These are phyloP conservation scores for Torymus texanus DNA, from an alignment of 2,888 invertebrate genomes.

Conservation along the genomic window DNA sequence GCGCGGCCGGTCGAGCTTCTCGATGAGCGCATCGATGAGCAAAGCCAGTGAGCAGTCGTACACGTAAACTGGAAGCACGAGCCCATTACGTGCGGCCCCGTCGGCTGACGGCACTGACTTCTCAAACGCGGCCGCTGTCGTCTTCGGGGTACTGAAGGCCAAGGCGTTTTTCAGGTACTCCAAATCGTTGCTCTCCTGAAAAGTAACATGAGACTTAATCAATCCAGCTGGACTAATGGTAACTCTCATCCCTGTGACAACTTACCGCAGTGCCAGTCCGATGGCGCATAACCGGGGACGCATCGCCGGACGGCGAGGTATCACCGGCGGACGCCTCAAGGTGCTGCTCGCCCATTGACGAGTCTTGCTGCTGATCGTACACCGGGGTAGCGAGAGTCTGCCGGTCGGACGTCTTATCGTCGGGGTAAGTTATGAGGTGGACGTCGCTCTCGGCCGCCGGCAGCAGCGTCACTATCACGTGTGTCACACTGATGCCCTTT, in stretches of 20 bases:
- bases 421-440: constrained; percentile 60
- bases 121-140: constrained; percentile 6
- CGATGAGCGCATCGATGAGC: constrained; percentile 78
- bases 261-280: constrained; percentile 29
- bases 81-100: constrained; percentile 55
- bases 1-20: constrained; percentile 70
- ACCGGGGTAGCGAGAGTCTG: constrained; percentile 42
- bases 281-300: constrained; percentile 41
- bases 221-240: too few species aligned
- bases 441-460: constrained; percentile 79
- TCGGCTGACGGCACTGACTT: constrained; percentile 45
- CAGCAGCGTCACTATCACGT: constrained; percentile 81
- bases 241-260: not conserved
- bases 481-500: constrained; percentile 79
- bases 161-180: constrained; percentile 61
- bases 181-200: constrained; percentile 56
- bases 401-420: constrained; percentile 51
- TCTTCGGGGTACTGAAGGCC: constrained; percentile 59
- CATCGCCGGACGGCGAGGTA: constrained; percentile 31
- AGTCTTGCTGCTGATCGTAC: constrained; percentile 17
- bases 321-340: constrained; percentile 14
- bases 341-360: constrained; percentile 28
- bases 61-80: constrained; percentile 80
- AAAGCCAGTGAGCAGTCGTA: constrained; percentile 81
- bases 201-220: not conserved